Base-by-base conservation (phyloP, 2,113 vertebrate genomes). In the Motacilla alba region DNA sequence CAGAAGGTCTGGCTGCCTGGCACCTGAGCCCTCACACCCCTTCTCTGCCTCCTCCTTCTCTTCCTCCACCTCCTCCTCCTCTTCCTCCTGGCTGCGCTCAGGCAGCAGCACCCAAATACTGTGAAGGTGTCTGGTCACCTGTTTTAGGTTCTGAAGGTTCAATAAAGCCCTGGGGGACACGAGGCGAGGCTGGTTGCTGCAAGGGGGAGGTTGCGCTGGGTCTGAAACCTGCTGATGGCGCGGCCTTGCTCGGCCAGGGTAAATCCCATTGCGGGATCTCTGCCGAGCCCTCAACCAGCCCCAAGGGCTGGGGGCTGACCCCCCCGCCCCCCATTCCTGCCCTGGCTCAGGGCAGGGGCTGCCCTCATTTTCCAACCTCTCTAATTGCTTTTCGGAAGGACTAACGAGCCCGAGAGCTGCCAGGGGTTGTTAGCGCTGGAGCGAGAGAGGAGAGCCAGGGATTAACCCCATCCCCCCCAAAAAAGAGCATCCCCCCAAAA, bases 1-100 rank as follows among this genome's bases (percentile, higher is more conserved):
- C 99, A 99, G 95, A 99, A 99, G 93, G 94, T 98, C 67, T 97
- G 97, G 95, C 95, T 98, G 72, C 98, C 99, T 2, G 63, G 97
- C 66, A 97, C 97, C 66, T 99, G 98, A 98, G 50, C 79, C 33
- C 11, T 43, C 3, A 12, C 72, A 18, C 37, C 62, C 9, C 15
- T 2, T 33, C 15, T 24, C 50, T 17, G 9, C n/a, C 20, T 17
- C 24, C 1, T 43, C 20, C 2, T 79, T 3, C 37, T 59, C 39
- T 1, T 1, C 33, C 14, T 24, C 53, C 31, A 17, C 20, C 10
- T 77, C 5, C 27, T 72, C 30, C 13, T 74, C n/a, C 13, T 62
- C 39, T 6, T 78, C 62, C 9, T 75, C 58, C 79, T 30, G 49
- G 46, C 41, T 20, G 75, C 35, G 10, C 53, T 50, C 64, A 62